A percentile compares a stretch with the other conserved stretches of the same genome.
Evolutionary conservation across 1,140 invertebrate species (phyloP).

Genomic region (Portunus trituberculatus): DNA sequence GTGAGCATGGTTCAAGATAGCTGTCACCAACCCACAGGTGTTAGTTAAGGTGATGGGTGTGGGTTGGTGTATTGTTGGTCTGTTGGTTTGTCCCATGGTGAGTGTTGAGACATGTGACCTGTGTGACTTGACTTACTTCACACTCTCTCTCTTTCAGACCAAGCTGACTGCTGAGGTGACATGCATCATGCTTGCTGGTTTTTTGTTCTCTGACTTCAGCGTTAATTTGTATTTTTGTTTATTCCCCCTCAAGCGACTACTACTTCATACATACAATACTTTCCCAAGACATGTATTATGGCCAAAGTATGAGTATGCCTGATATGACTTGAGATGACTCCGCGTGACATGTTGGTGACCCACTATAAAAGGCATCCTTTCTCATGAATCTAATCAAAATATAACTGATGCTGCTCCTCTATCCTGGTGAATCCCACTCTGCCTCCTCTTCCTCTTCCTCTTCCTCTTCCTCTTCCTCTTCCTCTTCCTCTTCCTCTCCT

Average conservation of each 20-base stretch:
- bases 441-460: neutral
- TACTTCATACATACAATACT: too few relatives aligned
- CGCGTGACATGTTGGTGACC: neutral
- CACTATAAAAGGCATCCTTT: neutral
- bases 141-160: neutral
- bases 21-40: constrained; percentile 5
- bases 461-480: too few relatives aligned
- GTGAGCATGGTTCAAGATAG: constrained; percentile 32
- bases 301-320: too few relatives aligned
- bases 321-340: neutral
- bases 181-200: neutral
- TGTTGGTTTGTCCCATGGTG: neutral
- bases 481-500: too few relatives aligned
- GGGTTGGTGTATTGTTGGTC: neutral
- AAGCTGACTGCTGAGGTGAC: neutral
- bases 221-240: neutral
- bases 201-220: neutral
- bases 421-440: neutral
- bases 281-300: neutral
- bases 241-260: neutral
- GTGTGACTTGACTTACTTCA: neutral
- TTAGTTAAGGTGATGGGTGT: neutral
- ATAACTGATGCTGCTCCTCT: neutral
- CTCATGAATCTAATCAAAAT: neutral
- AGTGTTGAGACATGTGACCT: neutral